Evolutionary conservation across 2,888 invertebrate species (phyloP).

Genomic region (Diplolepis rosae): DNA sequence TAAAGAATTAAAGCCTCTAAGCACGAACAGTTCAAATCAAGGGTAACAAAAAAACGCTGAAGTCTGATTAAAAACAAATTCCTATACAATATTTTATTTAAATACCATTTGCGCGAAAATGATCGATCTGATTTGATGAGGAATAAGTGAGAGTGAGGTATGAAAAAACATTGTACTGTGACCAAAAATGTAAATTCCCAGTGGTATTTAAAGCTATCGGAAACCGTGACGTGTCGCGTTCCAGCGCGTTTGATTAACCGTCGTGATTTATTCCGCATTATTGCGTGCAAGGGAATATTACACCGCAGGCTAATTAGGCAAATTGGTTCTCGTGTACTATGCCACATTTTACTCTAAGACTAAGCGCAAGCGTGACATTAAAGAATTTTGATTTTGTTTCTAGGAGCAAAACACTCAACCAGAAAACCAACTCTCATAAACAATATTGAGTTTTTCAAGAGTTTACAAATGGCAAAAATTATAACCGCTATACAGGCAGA

Average conservation of each 20-base stretch:
- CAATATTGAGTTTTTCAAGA: background rate
- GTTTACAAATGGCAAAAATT: no score
- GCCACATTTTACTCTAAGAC: constrained; percentile 19
- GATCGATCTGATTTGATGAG: no score
- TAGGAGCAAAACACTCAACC: constrained; percentile 6
- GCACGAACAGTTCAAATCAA: no score
- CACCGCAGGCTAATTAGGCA: constrained; percentile 30
- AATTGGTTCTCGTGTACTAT: constrained; percentile 30
- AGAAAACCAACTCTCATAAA: background rate
- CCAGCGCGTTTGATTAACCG: constrained; percentile 30
- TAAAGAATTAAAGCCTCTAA: no score
- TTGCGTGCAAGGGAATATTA: constrained; percentile 31
- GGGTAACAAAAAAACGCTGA: no score
- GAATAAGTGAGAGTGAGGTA: background rate
- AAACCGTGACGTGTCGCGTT: constrained; percentile 27
- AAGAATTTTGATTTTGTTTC: constrained; percentile 19
- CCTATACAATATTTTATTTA: no score
- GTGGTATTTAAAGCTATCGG: constrained; percentile 22
- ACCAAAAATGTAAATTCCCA: constrained; percentile 17
- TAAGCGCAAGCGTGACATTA: constrained; percentile 20
- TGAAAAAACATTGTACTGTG: background rate
- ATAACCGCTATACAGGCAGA: no score
- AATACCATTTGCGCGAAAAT: no score
- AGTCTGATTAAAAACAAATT: no score
- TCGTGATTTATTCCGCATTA: constrained; percentile 31